Conservation (phyloP, 2,797 vertebrate genomes). For the Neostethus bicornis region DNA sequence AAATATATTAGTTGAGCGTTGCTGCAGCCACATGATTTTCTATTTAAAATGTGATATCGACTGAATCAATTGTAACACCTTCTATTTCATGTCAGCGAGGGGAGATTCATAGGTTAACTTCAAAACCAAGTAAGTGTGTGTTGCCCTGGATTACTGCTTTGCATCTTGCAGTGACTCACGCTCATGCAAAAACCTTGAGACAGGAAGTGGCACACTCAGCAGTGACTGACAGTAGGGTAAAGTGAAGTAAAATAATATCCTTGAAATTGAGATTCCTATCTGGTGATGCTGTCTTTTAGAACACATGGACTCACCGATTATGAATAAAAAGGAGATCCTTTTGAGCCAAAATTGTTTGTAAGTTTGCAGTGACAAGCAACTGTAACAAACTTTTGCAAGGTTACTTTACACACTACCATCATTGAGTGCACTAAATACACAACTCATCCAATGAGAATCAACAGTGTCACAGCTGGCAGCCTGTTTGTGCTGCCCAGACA, state of each 20-base stretch:
- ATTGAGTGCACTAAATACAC: constrained; percentile 46
- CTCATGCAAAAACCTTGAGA: constrained; percentile 29
- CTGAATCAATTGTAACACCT: constrained; percentile 7
- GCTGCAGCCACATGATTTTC: not conserved
- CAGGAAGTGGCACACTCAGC: constrained; percentile 58
- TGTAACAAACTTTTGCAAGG: constrained; percentile 35
- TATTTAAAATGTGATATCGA: not conserved
- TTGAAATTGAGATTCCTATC: constrained; percentile 1
- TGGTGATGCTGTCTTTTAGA: not conserved
- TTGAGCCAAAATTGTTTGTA: not conserved
- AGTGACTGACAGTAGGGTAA: constrained; percentile 13
- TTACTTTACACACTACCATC: constrained; percentile 36
- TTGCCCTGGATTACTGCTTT: constrained; percentile 34
- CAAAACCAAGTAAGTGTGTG: constrained; percentile 27
- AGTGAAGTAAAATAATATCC: not conserved
- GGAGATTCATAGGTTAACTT: constrained; percentile 41
- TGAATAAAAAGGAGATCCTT: not conserved
- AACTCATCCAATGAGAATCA: constrained; percentile 59
- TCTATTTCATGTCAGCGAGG: not conserved
- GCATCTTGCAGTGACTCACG: constrained; percentile 53
- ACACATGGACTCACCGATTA: not conserved
- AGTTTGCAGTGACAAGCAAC: constrained; percentile 13
- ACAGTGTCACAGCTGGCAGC: constrained; percentile 73
- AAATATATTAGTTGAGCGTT: constrained; percentile 37
- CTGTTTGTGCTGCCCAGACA: constrained; percentile 68